Evolutionary conservation across 2,888 invertebrate species (phyloP).

Genomic region (Eledone cirrhosa): DNA sequence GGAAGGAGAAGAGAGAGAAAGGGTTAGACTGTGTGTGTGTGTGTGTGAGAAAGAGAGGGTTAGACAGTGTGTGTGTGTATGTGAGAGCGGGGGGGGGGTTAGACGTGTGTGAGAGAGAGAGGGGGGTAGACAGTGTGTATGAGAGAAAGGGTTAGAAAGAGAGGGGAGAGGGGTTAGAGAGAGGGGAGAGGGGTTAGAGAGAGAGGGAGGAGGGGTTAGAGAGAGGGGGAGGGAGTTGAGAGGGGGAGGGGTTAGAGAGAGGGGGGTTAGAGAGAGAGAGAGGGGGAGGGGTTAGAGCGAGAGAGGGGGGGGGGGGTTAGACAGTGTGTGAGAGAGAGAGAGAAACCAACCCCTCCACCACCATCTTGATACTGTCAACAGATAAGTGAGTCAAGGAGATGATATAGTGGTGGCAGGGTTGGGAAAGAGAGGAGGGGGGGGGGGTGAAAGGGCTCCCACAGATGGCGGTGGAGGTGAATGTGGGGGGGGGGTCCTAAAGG

Average conservation of each 20-base stretch:
- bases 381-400: background rate
- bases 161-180: slow-evolving; percentile 1
- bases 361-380: no score
- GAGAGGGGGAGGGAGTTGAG: background rate
- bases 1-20: slow-evolving; percentile 2
- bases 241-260: background rate
- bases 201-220: background rate
- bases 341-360: no score
- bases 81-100: background rate
- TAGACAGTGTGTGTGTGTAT: background rate
- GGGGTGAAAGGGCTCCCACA: background rate
- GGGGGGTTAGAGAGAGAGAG: background rate
- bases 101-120: slow-evolving; percentile 1
- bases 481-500: background rate
- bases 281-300: background rate
- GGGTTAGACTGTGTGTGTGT: no score
- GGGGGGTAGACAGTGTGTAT: background rate
- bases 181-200: slow-evolving; percentile 22
- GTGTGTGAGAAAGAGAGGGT: background rate
- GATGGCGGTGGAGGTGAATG: background rate
- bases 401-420: background rate
- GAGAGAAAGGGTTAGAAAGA: slow-evolving; percentile 19
- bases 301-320: background rate
- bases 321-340: background rate
- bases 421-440: background rate